These are phyloP conservation scores for Drosophila paulistorum DNA, from an alignment of 1,140 invertebrate species.

Conservation along the genomic window DNA sequence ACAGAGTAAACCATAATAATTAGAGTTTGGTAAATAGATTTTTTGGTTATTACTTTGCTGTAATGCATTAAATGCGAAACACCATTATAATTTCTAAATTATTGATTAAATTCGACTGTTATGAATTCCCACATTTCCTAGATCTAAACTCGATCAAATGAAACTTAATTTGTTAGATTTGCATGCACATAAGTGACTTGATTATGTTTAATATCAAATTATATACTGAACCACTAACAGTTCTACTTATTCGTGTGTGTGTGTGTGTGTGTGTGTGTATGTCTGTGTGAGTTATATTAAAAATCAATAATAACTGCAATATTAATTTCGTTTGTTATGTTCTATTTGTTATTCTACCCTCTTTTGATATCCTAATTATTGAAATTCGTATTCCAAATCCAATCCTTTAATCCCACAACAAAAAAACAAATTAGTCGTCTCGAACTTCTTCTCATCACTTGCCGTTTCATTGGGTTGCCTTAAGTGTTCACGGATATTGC, in stretches of 20 bases:
- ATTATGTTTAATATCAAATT: neutral
- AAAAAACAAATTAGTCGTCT: conserved; percentile 68
- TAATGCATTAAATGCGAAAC: too few species aligned
- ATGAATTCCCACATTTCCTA: too few species aligned
- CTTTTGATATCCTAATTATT: conserved; percentile 4
- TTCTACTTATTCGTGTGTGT: conserved; percentile 34
- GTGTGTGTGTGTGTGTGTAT: conserved; percentile 37
- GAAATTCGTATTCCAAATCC: neutral
- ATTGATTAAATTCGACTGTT: too few species aligned
- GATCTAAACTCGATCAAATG: too few species aligned
- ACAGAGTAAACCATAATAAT: too few species aligned
- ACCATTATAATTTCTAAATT: too few species aligned
- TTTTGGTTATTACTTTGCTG: too few species aligned
- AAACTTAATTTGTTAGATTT: too few species aligned
- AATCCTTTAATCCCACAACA: neutral
- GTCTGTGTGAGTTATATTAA: conserved; percentile 21
- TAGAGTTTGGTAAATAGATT: too few species aligned
- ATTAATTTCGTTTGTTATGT: conserved; percentile 26
- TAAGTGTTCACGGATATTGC: conserved; percentile 83
- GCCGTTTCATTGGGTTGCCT: conserved; percentile 82
- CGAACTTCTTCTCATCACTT: conserved; percentile 77
- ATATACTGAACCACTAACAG: conserved; percentile 26
- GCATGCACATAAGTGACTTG: neutral
- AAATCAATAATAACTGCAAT: neutral
- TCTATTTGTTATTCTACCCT: neutral